phyloP scores from a whole-genome alignment of 2,797 vertebrate genomes.

The Megaceryle alcyon region DNA sequence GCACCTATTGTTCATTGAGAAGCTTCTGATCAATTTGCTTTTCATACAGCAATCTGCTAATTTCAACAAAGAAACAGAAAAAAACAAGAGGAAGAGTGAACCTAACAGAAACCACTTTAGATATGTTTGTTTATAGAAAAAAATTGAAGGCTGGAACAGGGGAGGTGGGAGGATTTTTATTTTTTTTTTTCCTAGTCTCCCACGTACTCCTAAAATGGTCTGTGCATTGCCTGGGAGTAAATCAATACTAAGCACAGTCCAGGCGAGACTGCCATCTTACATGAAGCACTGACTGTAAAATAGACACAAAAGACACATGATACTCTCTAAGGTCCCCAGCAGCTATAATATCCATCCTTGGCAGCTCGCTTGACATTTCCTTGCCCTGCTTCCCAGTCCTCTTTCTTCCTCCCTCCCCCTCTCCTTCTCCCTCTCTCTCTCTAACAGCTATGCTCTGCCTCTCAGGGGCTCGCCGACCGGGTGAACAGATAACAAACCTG shows the following conservation, averaged over 20 bases:
- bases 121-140: conserved; percentile 7
- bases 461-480: conserved; percentile 85
- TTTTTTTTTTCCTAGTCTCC: conserved; percentile 29
- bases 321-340: conserved; percentile 86
- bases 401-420: conserved; percentile 73
- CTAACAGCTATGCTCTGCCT: conserved; percentile 84
- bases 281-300: conserved; percentile 84
- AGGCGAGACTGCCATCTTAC: conserved; percentile 80
- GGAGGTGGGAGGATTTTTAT: neutral
- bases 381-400: conserved; percentile 85
- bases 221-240: conserved; percentile 76
- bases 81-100: neutral
- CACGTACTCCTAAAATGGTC: conserved; percentile 69
- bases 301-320: conserved; percentile 84
- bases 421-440: conserved; percentile 73
- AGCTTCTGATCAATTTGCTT: neutral
- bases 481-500: conserved; percentile 93
- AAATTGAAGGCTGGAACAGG: neutral
- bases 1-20: neutral
- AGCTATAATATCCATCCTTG: conserved; percentile 91
- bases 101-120: conserved; percentile 13
- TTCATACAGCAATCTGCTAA: neutral
- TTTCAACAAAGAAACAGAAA: neutral
- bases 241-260: conserved; percentile 80
- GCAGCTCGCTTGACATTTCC: conserved; percentile 92